A percentile compares a stretch with the other conserved stretches of the same genome.
phyloP scores from a whole-genome alignment of 1,140 invertebrate genomes.

The Venturia canescens region DNA sequence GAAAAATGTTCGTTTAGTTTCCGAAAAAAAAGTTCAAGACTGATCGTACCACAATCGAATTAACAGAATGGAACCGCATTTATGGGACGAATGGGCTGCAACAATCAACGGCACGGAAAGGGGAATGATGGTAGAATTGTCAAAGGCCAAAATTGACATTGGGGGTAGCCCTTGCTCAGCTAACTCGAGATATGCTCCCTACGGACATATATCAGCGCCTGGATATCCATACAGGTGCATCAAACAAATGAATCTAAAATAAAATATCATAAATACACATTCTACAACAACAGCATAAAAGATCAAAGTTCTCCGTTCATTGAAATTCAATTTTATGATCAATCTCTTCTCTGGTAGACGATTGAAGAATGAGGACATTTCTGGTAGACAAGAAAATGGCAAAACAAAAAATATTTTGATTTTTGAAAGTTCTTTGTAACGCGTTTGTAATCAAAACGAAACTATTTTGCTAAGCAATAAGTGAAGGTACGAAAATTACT shows the following conservation, averaged over 20 bases:
- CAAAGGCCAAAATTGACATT: conserved; percentile 30
- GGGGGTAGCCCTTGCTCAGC: conserved; percentile 17
- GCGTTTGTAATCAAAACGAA: too few relatives aligned
- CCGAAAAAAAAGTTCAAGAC: not conserved
- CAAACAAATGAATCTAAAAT: conserved; percentile 5
- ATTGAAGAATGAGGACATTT: too few relatives aligned
- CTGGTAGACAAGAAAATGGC: too few relatives aligned
- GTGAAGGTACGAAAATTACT: too few relatives aligned
- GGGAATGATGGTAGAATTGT: conserved; percentile 38
- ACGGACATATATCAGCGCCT: not conserved
- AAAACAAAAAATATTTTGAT: too few relatives aligned
- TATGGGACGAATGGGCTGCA: conserved; percentile 25
- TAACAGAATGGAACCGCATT: conserved; percentile 23
- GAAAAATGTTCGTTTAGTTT: too few relatives aligned
- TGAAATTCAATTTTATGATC: too few relatives aligned
- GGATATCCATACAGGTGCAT: conserved; percentile 19
- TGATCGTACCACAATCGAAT: not conserved
- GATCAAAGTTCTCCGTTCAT: too few relatives aligned
- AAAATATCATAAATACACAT: conserved; percentile 32
- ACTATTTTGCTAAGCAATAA: too few relatives aligned
- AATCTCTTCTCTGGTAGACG: too few relatives aligned
- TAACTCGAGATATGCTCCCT: conserved; percentile 12
- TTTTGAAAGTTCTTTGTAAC: too few relatives aligned
- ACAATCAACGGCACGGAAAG: conserved; percentile 22
- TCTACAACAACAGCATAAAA: not conserved